Conservation (phyloP, 2,113 vertebrate species). For the Odocoileus hemionus region DNA sequence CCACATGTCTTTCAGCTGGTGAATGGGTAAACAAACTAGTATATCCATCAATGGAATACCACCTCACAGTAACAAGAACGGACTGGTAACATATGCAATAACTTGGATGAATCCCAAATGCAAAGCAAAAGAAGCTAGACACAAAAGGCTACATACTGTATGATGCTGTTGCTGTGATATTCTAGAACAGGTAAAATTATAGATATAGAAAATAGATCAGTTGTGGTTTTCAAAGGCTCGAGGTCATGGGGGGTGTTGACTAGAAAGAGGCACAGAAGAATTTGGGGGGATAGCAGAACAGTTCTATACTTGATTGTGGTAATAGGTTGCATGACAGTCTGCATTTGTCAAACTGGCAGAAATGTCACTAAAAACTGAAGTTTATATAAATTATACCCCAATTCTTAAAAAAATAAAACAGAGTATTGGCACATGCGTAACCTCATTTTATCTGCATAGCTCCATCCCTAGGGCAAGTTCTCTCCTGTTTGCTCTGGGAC, state of each 20-base stretch:
- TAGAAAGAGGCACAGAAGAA: background rate
- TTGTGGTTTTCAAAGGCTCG: background rate
- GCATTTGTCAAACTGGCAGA: background rate
- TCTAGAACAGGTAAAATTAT: background rate
- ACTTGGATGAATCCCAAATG: background rate
- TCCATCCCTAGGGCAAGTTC: background rate
- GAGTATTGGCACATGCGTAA: background rate
- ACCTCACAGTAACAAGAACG: background rate
- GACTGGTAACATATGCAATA: background rate
- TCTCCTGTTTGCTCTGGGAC: background rate
- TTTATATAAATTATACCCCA: background rate
- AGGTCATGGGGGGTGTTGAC: background rate
- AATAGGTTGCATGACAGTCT: background rate
- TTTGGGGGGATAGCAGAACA: background rate
- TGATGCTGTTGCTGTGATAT: background rate
- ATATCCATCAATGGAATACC: background rate
- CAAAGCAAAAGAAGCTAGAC: background rate
- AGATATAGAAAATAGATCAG: background rate
- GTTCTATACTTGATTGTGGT: background rate
- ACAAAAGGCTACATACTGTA: background rate
- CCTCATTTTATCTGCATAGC: background rate
- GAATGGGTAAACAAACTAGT: background rate
- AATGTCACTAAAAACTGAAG: background rate
- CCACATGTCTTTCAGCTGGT: background rate
- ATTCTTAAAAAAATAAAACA: background rate